Percentiles rank a stretch among this genome's conserved stretches.
These are phyloP conservation scores for Catharus bicknelli DNA, from an alignment of 2,113 vertebrate genomes.

Conservation along the genomic window DNA sequence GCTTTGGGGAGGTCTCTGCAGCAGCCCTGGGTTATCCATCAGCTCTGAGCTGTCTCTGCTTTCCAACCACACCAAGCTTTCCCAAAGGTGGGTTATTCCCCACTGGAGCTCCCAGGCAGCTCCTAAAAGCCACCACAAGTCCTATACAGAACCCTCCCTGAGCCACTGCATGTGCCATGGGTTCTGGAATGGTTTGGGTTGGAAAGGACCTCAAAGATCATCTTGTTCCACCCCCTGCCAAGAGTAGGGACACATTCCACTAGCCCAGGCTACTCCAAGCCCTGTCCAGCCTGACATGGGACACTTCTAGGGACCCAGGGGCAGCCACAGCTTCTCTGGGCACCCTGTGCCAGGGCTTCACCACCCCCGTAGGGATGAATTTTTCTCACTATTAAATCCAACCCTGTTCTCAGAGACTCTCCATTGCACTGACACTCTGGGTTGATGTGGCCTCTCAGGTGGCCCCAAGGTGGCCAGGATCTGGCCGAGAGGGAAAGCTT, in stretches of 20 bases:
- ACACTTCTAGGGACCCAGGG: neutral
- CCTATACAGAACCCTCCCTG: rapidly evolving
- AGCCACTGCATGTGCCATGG: rapidly evolving
- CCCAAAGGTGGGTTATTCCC: neutral
- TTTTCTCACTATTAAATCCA: neutral
- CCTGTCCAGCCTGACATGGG: rapidly evolving
- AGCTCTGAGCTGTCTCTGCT: neutral
- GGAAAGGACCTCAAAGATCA: neutral
- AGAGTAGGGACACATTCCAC: neutral
- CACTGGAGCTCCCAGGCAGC: neutral
- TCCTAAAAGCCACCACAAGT: neutral
- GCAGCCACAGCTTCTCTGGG: neutral
- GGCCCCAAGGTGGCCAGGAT: neutral
- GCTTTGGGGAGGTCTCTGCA: neutral
- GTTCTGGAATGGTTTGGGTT: neutral
- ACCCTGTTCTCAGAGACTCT: too few species aligned
- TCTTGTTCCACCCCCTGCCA: rapidly evolving
- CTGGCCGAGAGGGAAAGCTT: neutral
- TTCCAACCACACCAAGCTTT: neutral
- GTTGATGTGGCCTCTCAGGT: neutral
- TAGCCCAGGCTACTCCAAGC: rapidly evolving
- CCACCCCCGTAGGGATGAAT: rapidly evolving
- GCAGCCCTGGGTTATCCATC: neutral
- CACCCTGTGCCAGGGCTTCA: neutral
- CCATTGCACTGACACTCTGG: neutral